phyloP scores from a whole-genome alignment of 2,797 vertebrate genomes.

The Zalophus californianus region DNA sequence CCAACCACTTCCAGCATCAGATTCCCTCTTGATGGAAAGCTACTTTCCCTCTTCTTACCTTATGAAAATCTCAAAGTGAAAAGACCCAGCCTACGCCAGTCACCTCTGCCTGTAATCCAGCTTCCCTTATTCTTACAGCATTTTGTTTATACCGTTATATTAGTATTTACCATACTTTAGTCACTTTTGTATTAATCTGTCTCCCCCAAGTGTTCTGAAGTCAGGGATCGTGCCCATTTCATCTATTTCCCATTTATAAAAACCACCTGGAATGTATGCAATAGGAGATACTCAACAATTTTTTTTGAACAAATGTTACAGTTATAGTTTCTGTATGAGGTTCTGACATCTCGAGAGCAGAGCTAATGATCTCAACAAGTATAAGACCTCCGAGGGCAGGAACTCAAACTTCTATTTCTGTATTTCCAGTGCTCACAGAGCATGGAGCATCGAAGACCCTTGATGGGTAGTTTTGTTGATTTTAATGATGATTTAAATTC shows the following conservation, averaged over 20 bases:
- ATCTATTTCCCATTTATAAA: neutral
- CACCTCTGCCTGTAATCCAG: neutral
- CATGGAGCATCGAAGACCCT: neutral
- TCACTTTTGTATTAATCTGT: neutral
- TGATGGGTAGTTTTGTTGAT: neutral
- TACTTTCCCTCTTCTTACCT: neutral
- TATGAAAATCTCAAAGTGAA: neutral
- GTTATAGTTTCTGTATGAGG: neutral
- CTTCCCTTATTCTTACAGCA: neutral
- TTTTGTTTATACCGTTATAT: neutral
- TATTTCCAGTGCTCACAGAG: neutral
- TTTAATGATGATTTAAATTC: neutral
- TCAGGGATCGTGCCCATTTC: neutral
- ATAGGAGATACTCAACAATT: neutral
- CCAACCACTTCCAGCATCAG: neutral
- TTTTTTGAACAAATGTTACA: neutral
- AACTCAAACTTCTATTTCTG: neutral
- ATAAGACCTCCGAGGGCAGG: neutral
- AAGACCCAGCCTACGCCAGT: neutral
- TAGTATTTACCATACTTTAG: neutral
- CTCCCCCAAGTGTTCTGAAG: neutral
- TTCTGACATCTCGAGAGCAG: neutral
- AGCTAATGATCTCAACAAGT: neutral
- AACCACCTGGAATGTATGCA: neutral
- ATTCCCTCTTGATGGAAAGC: neutral